Conservation (phyloP, 1,140 invertebrate species). For the Antheraea mylitta region DNA sequence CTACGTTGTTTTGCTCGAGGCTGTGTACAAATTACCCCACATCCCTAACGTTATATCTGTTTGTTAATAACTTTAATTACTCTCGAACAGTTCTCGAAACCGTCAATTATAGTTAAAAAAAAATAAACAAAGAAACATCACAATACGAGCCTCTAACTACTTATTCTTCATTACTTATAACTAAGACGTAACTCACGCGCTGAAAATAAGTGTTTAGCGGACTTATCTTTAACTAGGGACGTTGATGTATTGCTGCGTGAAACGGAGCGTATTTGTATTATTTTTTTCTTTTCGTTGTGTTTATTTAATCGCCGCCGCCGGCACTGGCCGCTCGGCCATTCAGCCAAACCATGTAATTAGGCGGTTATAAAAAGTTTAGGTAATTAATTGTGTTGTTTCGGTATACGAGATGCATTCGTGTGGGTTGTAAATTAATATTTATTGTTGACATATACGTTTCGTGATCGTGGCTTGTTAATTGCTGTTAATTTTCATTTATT, state of each 20-base stretch:
- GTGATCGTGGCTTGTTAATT: constrained; percentile 42
- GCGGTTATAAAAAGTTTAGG: constrained; percentile 57
- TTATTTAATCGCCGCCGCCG: constrained; percentile 37
- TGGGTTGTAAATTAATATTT: constrained; percentile 55
- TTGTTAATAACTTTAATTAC: constrained; percentile 69
- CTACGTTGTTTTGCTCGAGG: constrained; percentile 21
- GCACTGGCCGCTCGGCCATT: constrained; percentile 28
- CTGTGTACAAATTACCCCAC: constrained; percentile 44
- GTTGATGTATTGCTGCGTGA: constrained; percentile 59
- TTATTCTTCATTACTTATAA: constrained; percentile 73
- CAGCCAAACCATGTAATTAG: constrained; percentile 59
- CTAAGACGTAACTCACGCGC: constrained; percentile 64
- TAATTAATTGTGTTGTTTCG: constrained; percentile 58
- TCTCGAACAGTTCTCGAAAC: constrained; percentile 40
- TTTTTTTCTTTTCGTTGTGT: constrained; percentile 14
- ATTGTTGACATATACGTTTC: constrained; percentile 60
- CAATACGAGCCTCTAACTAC: constrained; percentile 50
- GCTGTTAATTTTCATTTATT: constrained; percentile 36
- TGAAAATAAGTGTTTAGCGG: constrained; percentile 65
- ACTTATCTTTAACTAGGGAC: constrained; percentile 53
- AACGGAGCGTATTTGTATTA: constrained; percentile 46
- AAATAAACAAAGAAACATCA: constrained; percentile 50
- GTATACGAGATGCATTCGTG: constrained; percentile 32
- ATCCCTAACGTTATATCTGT: constrained; percentile 34
- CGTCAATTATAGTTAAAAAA: constrained; percentile 62